These are phyloP conservation scores for Lithophane ornitopus DNA, from an alignment of 2,888 invertebrate genomes.

Conservation along the genomic window DNA sequence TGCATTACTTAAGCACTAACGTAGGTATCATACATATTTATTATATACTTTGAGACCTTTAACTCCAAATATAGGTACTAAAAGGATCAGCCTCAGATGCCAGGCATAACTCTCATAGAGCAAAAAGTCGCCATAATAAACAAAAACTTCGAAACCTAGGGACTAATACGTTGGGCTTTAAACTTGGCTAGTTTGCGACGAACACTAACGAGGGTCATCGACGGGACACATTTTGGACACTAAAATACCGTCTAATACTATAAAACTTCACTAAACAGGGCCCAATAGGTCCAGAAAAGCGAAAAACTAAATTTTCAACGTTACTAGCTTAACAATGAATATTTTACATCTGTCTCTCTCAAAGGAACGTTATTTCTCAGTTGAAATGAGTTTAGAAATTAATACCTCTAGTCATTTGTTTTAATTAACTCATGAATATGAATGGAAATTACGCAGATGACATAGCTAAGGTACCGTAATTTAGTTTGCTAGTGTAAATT, in stretches of 20 bases:
- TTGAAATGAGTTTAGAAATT: constrained; percentile 81
- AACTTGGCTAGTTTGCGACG: constrained; percentile 29
- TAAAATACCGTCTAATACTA: constrained; percentile 31
- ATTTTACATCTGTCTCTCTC: constrained; percentile 69
- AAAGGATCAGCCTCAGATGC: constrained; percentile 9
- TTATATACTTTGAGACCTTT: neutral
- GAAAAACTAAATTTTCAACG: constrained; percentile 58
- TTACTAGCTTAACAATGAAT: constrained; percentile 65
- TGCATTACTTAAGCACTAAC: neutral
- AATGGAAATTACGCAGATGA: constrained; percentile 77
- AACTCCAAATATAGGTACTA: constrained; percentile 3
- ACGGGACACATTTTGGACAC: constrained; percentile 16
- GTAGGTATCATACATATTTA: neutral
- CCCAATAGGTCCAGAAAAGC: constrained; percentile 42
- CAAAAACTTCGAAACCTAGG: constrained; percentile 35
- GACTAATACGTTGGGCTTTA: constrained; percentile 34
- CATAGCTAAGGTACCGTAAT: constrained; percentile 73
- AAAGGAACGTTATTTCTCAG: constrained; percentile 75
- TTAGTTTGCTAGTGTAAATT: constrained; percentile 71
- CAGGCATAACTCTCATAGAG: neutral
- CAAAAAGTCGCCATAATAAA: constrained; percentile 30
- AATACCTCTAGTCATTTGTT: constrained; percentile 82
- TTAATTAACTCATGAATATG: constrained; percentile 85
- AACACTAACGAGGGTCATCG: constrained; percentile 31
- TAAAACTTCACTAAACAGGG: constrained; percentile 45